Evolutionary conservation across 2,797 vertebrate species (phyloP).

Genomic region (Anguilla megastoma): DNA sequence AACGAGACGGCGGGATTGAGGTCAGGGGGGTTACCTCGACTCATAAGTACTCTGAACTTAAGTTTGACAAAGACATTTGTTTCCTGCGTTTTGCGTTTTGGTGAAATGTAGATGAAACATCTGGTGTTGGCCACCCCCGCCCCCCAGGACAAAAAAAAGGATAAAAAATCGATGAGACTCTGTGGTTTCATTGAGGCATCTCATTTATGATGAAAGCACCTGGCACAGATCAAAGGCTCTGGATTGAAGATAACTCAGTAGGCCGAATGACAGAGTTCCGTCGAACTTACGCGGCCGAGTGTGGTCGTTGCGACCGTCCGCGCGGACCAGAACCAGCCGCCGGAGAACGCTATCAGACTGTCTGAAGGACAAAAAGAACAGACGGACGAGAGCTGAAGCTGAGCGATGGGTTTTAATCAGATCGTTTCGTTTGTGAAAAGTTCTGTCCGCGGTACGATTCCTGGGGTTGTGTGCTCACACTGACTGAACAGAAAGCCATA

Average conservation of each 20-base stretch:
- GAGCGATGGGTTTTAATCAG: slow-evolving; percentile 21
- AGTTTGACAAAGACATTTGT: background rate
- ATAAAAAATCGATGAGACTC: background rate
- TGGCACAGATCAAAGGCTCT: slow-evolving; percentile 11
- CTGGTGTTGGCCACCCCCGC: background rate
- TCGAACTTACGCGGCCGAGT: background rate
- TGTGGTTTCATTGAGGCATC: background rate
- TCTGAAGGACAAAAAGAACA: background rate
- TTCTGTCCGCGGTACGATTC: slow-evolving; percentile 21
- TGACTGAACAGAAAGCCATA: background rate
- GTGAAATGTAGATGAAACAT: background rate
- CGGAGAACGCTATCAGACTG: background rate
- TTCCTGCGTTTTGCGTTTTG: background rate
- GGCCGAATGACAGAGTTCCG: background rate
- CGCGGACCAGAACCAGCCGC: background rate
- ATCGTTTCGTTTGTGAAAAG: slow-evolving; percentile 23
- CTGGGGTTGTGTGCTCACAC: slow-evolving; percentile 16
- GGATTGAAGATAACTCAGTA: slow-evolving; percentile 10
- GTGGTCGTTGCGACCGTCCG: background rate
- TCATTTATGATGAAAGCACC: background rate
- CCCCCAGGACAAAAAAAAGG: background rate
- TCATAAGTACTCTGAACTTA: background rate
- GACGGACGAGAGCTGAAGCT: background rate
- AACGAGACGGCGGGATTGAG: slow-evolving; percentile 11
- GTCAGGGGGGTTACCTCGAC: background rate